Evolutionary conservation across 2,113 vertebrate genomes (phyloP).

Genomic region (Craseonycteris thonglongyai): DNA sequence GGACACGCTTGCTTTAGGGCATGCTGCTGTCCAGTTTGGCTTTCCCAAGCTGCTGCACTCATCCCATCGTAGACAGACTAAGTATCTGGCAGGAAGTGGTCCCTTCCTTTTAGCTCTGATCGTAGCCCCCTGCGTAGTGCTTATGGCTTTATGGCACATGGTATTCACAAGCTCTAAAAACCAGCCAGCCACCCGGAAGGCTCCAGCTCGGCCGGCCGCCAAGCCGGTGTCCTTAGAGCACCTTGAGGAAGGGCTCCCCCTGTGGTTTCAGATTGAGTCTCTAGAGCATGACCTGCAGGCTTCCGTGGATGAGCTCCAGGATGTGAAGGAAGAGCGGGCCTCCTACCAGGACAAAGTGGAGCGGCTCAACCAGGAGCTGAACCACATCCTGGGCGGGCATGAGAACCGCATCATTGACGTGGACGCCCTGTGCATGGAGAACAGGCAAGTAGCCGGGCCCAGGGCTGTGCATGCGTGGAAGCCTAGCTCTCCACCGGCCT

Average conservation of each 20-base stretch:
- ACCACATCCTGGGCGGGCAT: slow-evolving; percentile 91
- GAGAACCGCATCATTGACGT: slow-evolving; percentile 91
- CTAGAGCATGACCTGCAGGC: slow-evolving; percentile 90
- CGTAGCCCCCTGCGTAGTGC: neutral
- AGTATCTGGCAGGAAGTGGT: neutral
- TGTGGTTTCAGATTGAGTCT: slow-evolving; percentile 85
- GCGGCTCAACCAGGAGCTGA: slow-evolving; percentile 93
- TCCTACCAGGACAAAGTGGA: slow-evolving; percentile 95
- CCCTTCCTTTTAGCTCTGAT: neutral
- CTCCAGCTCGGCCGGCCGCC: neutral
- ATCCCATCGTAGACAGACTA: neutral
- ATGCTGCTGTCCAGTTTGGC: accelerated
- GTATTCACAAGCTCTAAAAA: neutral
- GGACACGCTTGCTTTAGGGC: too few relatives aligned
- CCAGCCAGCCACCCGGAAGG: neutral
- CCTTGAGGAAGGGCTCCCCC: neutral
- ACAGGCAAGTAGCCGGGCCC: slow-evolving; percentile 81
- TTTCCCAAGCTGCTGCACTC: neutral
- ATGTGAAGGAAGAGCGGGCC: slow-evolving; percentile 89
- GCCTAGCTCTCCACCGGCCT: neutral
- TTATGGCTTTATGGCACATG: neutral
- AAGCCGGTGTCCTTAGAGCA: neutral
- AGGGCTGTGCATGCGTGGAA: accelerated
- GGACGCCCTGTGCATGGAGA: slow-evolving; percentile 97
- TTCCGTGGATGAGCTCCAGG: slow-evolving; percentile 91